Evolutionary conservation across 2,888 invertebrate genomes (phyloP), one percentile per base, ranked within the genome.

Genomic region (Oxyteleia sp.): DNA sequence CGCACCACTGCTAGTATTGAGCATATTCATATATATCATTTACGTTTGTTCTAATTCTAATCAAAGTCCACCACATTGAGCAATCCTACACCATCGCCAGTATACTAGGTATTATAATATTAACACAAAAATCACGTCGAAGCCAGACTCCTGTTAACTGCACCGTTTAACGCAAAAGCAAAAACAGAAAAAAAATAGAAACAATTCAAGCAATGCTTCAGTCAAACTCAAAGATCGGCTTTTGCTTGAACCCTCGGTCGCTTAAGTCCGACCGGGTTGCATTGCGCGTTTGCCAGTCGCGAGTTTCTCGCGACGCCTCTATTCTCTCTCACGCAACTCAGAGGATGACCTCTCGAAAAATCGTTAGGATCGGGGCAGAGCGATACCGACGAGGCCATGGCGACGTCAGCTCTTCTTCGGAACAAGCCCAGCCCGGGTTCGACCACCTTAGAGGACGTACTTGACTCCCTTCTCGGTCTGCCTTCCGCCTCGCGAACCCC

Each of bases 371-470:
- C 91, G 90, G 91, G 89, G 88, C 91, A 91, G 89, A 90, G 91
- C 90, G 91, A 93, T 88, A 90, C 89, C 89, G 92, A 91, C 89
- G 91, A 92, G 91, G 91, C 91, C 88, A 91, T 90, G 91, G 90
- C 90, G 88, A 90, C 91, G 88, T 90, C 90, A 89, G 91, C 91
- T 90, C 90, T 91, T 89, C 90, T 91, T 86, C 92, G 92, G 91
- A 93, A 92, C 89, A 93, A 92, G 90, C 93, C 92, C 80, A 93
- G 93, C 91, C 96, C 96, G 57, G 96, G 96, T 91, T 97, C 97
- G 88, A 97, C 98, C 81, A 98, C 98, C 87, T 95, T 98, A 93
- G 98, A 98, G 95, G 98, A 98, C 95, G 98, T 98, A 87, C 95
- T 98, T 94, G 98, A 98, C 94, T 97, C 98, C 86, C 96, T 98